phyloP scores from a whole-genome alignment of 2,888 invertebrate species.

The Keiferia lycopersicella region DNA sequence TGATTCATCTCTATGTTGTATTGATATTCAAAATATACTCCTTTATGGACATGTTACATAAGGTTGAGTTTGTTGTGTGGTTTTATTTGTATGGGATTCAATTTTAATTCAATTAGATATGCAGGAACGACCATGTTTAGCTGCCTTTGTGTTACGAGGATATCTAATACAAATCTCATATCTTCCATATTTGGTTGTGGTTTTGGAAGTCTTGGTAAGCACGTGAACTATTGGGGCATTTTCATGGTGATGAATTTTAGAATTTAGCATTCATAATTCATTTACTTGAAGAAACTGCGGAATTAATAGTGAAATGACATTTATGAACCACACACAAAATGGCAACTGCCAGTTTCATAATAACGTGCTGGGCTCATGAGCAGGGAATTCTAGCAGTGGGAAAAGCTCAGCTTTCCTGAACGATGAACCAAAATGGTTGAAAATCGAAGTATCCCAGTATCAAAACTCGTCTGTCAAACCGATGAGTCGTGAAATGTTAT shows the following conservation, averaged over 20 bases:
- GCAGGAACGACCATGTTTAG: conserved; percentile 58
- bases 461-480: no score
- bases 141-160: conserved; percentile 35
- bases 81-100: conserved; percentile 63
- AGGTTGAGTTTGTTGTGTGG: not conserved
- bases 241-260: not conserved
- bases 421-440: no score
- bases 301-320: no score
- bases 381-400: no score
- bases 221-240: not conserved
- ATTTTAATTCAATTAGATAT: conserved; percentile 74
- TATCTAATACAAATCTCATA: conserved; percentile 42
- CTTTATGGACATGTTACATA: not conserved
- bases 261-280: no score
- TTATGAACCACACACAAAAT: no score
- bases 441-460: no score
- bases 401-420: no score
- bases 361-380: no score
- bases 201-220: conserved; percentile 15
- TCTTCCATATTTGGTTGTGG: conserved; percentile 40
- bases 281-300: no score
- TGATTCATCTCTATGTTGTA: conserved; percentile 33
- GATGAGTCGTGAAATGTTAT: no score
- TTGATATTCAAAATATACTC: not conserved
- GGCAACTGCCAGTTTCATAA: no score